phyloP scores from a whole-genome alignment of 2,113 vertebrate genomes.

The Antidorcas marsupialis region DNA sequence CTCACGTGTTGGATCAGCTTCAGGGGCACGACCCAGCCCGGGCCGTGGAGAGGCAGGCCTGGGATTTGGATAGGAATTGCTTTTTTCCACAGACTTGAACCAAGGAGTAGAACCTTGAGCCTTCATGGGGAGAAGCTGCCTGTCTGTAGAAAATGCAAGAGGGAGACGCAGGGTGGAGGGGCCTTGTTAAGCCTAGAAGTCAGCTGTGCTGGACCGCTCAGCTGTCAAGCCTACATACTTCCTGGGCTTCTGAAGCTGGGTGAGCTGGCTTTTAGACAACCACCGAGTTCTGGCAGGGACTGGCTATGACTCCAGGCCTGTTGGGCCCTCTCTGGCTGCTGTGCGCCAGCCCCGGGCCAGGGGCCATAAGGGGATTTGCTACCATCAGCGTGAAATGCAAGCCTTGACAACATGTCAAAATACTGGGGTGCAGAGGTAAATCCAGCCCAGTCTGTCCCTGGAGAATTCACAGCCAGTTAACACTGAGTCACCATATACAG shows the following conservation, averaged over 20 bases:
- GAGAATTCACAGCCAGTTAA: background rate
- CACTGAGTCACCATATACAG: background rate
- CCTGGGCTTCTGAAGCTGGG: background rate
- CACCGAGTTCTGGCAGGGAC: background rate
- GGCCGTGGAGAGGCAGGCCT: background rate
- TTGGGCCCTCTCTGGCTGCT: background rate
- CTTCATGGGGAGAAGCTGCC: background rate
- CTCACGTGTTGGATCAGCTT: rapidly evolving
- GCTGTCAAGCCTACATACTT: background rate
- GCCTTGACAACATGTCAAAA: background rate
- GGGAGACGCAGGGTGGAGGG: rapidly evolving
- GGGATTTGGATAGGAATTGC: background rate
- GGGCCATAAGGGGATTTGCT: rapidly evolving
- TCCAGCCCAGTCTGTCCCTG: background rate
- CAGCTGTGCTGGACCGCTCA: rapidly evolving
- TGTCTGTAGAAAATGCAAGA: background rate
- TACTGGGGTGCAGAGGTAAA: background rate
- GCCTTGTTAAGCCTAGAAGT: rapidly evolving
- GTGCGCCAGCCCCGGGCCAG: background rate
- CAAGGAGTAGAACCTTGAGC: background rate
- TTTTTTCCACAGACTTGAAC: background rate
- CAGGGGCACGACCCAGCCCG: background rate
- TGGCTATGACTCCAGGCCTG: background rate
- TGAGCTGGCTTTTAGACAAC: background rate
- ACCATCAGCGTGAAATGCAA: background rate